Conservation (phyloP, 2,797 vertebrate species). For the Cirrhinus molitorella region DNA sequence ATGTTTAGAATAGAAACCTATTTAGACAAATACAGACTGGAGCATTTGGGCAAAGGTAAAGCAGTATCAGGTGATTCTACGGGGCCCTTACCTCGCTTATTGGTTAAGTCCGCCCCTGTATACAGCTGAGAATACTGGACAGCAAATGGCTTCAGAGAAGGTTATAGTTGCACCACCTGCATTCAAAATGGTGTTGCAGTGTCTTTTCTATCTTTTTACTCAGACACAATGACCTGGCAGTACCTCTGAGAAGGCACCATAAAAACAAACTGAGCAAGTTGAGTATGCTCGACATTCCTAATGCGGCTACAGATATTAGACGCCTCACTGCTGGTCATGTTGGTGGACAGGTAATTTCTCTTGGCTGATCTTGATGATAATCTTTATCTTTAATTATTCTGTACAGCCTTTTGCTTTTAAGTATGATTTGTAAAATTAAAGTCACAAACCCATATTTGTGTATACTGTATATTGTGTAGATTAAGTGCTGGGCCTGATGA, state of each 20-base stretch:
- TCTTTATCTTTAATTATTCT: neutral
- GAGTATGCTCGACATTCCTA: constrained; percentile 77
- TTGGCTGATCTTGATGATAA: neutral
- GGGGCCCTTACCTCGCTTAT: no score
- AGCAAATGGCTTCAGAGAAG: neutral
- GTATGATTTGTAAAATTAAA: neutral
- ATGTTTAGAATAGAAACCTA: no score
- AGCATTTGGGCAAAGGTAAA: no score
- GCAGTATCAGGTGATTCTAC: no score
- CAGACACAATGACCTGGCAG: constrained; percentile 91
- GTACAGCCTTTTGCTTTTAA: neutral
- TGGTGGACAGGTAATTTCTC: constrained; percentile 86
- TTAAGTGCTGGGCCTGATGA: neutral
- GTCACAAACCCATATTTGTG: neutral
- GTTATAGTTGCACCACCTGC: neutral
- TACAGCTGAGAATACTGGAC: constrained; percentile 1
- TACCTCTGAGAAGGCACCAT: constrained; percentile 81
- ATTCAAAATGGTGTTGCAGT: neutral
- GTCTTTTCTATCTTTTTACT: constrained; percentile 12
- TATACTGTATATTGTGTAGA: neutral
- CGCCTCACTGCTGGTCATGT: constrained; percentile 85
- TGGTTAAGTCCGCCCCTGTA: neutral
- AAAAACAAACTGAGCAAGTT: constrained; percentile 77
- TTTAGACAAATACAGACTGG: no score
- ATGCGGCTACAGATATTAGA: constrained; percentile 83